phyloP scores from a whole-genome alignment of 1,140 invertebrate genomes.

The Metopolophium dirhodum region DNA sequence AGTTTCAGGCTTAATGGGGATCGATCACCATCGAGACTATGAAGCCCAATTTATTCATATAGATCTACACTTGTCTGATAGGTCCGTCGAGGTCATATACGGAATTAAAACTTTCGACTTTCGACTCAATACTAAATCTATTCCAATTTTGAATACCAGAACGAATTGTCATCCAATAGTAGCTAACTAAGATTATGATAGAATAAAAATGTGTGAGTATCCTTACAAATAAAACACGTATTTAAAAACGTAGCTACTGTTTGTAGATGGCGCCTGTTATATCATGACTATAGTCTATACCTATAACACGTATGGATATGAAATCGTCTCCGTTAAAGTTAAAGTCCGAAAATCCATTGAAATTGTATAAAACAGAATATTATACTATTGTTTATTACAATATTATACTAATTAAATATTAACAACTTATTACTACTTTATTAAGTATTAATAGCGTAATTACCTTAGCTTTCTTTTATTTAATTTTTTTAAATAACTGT shows the following conservation, averaged over 20 bases:
- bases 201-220: no score
- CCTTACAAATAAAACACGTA: no score
- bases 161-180: no score
- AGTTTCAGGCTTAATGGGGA: no score
- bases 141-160: no score
- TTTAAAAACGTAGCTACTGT: neutral
- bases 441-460: neutral
- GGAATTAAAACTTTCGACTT: no score
- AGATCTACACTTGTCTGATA: no score
- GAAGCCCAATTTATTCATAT: no score
- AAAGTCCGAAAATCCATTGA: neutral
- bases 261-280: constrained; percentile 1
- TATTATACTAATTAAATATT: neutral
- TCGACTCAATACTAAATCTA: no score
- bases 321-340: neutral
- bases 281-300: neutral
- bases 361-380: neutral
- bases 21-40: no score
- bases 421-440: neutral
- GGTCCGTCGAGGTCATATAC: no score
- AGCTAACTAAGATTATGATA: no score
- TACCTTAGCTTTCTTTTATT: neutral
- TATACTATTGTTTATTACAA: neutral
- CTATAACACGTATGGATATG: neutral
- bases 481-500: neutral